Conservation (phyloP, 2,888 invertebrate species). For the Ennomos fuscantarius region DNA sequence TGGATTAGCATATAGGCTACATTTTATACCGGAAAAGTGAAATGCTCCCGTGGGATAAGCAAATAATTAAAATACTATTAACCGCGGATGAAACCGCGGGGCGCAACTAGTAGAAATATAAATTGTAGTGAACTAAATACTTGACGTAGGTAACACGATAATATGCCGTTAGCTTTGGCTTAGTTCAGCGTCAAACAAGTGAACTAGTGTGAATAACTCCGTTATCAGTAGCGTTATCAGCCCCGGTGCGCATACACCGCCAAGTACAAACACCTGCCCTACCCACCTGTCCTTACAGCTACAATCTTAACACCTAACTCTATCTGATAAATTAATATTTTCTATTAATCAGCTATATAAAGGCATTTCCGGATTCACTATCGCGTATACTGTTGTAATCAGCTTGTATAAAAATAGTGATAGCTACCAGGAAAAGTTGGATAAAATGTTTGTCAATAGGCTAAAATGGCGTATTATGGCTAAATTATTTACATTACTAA, state of each 20-base stretch:
- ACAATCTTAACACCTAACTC: slow-evolving; percentile 34
- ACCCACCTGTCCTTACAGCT: slow-evolving; percentile 66
- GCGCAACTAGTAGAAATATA: too few relatives aligned
- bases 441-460: not conserved
- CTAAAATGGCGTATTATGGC: too few relatives aligned
- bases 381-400: not conserved
- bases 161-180: slow-evolving; percentile 1
- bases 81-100: too few relatives aligned
- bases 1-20: too few relatives aligned
- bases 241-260: slow-evolving; percentile 70
- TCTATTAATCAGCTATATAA: slow-evolving; percentile 14
- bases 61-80: too few relatives aligned
- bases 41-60: too few relatives aligned
- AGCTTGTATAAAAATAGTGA: not conserved
- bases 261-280: slow-evolving; percentile 79
- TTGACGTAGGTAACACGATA: not conserved
- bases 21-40: too few relatives aligned
- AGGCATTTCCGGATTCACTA: slow-evolving; percentile 30
- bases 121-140: too few relatives aligned
- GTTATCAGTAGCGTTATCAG: slow-evolving; percentile 63
- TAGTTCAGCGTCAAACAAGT: slow-evolving; percentile 11
- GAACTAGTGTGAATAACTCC: slow-evolving; percentile 35
- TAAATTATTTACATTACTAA: too few relatives aligned
- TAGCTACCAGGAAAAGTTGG: not conserved
- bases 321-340: slow-evolving; percentile 38